Evolutionary conservation across 2,888 invertebrate species (phyloP), one percentile per base, ranked within the genome.

Genomic region (Archaeoteleia sp.): DNA sequence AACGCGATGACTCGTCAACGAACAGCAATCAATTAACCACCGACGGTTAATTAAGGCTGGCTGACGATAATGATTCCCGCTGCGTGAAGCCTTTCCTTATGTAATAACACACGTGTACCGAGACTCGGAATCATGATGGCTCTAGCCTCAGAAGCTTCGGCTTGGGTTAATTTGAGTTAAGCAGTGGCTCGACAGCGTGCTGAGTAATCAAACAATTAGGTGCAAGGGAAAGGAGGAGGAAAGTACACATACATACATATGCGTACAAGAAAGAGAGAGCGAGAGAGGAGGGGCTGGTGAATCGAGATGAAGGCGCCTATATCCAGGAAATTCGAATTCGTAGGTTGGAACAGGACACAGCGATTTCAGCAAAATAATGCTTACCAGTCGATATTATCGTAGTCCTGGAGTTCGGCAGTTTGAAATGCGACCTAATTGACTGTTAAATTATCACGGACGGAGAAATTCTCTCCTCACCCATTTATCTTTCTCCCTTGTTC

Each of bases 161-260:
- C 67, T 53, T 39, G 68, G 76, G 74, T 77, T 77, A 82, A 82
- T 84, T 81, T 76, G 79, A 83, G 80, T 82, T 83, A 79, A 81
- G 79, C 78, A 80, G 79, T 79, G 75, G 79, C 78, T 81, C 82
- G 78, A 80, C 77, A 77, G 73, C 75, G 78, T 82, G 84, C 85
- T 85, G 84, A 85, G 84, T 85, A 84, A 85, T 85, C 85, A 84
- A 84, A 85, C 84, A 85, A 85, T 85, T 85, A 85, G 78, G 73
- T 72, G 70, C n/a, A 60, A 54, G 67, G 63, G 40, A 54, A 63
- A 57, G 54, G 69, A 63, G 54, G 62, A 53, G 53, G 32, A 48
- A 9, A 30, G 34, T 53, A 40, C 13, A 40, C 39, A 54, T 39
- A 35, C 55, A 27, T 42, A 29, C 49, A 37, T 17, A 39, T 48